A percentile compares a stretch with the other conserved stretches of the same genome.
Evolutionary conservation across 2,113 vertebrate genomes (phyloP).

Genomic region (Sander lucioperca): DNA sequence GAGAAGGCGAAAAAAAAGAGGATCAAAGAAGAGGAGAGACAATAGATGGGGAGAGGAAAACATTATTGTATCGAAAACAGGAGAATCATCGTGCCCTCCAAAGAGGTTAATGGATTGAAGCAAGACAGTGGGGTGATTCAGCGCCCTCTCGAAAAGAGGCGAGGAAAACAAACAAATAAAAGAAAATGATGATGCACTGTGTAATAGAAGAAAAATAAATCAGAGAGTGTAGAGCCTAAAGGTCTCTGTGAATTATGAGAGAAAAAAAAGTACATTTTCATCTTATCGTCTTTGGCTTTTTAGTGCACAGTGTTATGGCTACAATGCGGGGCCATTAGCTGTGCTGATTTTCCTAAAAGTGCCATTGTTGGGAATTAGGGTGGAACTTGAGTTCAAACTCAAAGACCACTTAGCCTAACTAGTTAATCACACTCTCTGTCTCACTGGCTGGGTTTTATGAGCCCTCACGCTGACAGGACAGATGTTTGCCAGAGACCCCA

Average conservation of each 20-base stretch:
- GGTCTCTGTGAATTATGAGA: slow-evolving; percentile 50
- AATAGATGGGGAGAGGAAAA: slow-evolving; percentile 16
- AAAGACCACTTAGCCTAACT: slow-evolving; percentile 78
- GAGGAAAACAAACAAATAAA: slow-evolving; percentile 71
- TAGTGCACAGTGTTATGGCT: slow-evolving; percentile 46
- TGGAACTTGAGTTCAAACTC: slow-evolving; percentile 64
- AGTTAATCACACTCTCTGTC: slow-evolving; percentile 73
- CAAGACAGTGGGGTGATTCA: slow-evolving; percentile 49
- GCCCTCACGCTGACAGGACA: slow-evolving; percentile 75
- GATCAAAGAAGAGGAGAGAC: slow-evolving; percentile 5
- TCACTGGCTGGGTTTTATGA: slow-evolving; percentile 65
- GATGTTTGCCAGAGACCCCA: slow-evolving; percentile 80
- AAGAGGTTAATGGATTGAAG: slow-evolving; percentile 74
- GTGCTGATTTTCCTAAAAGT: slow-evolving; percentile 60
- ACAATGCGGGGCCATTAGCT: slow-evolving; percentile 57
- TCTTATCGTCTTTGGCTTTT: slow-evolving; percentile 56
- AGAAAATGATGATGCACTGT: slow-evolving; percentile 54
- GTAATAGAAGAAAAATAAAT: slow-evolving; percentile 59
- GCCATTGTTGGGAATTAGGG: slow-evolving; percentile 72
- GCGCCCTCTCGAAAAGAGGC: slow-evolving; percentile 35
- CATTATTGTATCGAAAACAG: slow-evolving; percentile 54
- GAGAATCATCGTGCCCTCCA: slow-evolving; percentile 54
- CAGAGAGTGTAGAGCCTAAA: slow-evolving; percentile 46
- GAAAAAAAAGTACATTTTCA: slow-evolving; percentile 35
- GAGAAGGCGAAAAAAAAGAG: slow-evolving; percentile 19